A percentile compares a stretch with the other conserved stretches of the same genome.
Evolutionary conservation across 2,797 vertebrate species (phyloP).

Genomic region (Gadopsis marmoratus): DNA sequence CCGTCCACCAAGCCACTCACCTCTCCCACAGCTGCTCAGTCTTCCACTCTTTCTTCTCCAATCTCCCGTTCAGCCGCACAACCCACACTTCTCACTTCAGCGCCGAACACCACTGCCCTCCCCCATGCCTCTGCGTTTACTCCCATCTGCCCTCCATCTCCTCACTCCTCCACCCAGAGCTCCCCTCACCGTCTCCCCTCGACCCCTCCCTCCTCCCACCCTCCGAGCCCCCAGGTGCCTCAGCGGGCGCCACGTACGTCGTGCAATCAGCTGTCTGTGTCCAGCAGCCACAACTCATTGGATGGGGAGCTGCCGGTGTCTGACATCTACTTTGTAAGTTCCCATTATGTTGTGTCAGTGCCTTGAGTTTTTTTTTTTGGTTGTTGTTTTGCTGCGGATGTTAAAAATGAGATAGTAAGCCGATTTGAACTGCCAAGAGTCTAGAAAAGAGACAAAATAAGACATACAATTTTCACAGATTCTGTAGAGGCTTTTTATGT

Average conservation of each 20-base stretch:
- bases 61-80: constrained; percentile 8
- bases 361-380: background rate
- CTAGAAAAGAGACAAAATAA: background rate
- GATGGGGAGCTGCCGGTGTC: constrained; percentile 87
- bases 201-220: constrained; percentile 65
- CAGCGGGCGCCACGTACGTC: constrained; percentile 70
- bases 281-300: constrained; percentile 90
- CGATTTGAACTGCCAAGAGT: background rate
- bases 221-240: constrained; percentile 68
- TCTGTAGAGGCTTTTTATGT: background rate
- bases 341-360: background rate
- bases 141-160: constrained; percentile 64
- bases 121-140: constrained; percentile 68
- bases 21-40: constrained; percentile 48
- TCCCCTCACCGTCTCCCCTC: constrained; percentile 61
- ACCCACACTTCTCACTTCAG: constrained; percentile 7
- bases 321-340: constrained; percentile 98
- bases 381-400: background rate
- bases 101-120: constrained; percentile 35
- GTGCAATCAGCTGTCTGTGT: constrained; percentile 89
- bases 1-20: constrained; percentile 68
- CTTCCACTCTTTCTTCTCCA: constrained; percentile 32
- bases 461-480: background rate
- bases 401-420: background rate
- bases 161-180: constrained; percentile 39